Percentiles rank a stretch among this genome's conserved stretches.
Evolutionary conservation across 2,113 vertebrate genomes (phyloP).

Genomic region (Seriola rivoliana): DNA sequence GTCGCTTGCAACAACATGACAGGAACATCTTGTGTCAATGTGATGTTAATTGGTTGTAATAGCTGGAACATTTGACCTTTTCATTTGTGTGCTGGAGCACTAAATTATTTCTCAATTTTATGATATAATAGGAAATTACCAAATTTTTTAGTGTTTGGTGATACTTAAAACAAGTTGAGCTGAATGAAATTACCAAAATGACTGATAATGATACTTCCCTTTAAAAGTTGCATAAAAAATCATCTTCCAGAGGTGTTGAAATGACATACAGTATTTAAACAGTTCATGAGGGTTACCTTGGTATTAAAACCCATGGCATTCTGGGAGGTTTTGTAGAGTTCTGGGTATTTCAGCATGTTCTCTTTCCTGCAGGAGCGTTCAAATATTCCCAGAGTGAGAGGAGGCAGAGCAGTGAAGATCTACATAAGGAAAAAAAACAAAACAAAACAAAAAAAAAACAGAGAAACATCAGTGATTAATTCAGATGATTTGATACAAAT

Average conservation of each 20-base stretch:
- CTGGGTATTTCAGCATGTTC: slow-evolving; percentile 99
- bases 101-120: not conserved
- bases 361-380: slow-evolving; percentile 97
- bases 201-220: not conserved
- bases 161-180: not conserved
- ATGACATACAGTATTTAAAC: not conserved
- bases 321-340: slow-evolving; percentile 98
- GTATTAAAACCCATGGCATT: slow-evolving; percentile 98
- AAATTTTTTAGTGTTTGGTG: not conserved
- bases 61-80: slow-evolving; percentile 38
- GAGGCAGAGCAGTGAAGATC: slow-evolving; percentile 98
- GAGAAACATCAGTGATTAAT: not conserved
- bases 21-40: slow-evolving; percentile 14
- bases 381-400: slow-evolving; percentile 97
- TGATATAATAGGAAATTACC: not conserved
- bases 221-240: slow-evolving; percentile 3
- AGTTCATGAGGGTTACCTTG: slow-evolving; percentile 86
- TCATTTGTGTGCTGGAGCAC: not conserved
- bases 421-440: slow-evolving; percentile 33
- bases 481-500: slow-evolving; percentile 2
- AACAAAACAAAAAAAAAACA: not conserved
- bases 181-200: not conserved
- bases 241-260: not conserved
- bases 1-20: slow-evolving; percentile 27
- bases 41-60: slow-evolving; percentile 33